Base-by-base conservation (phyloP, 2,888 invertebrate genomes). In the Argynnis bischoffii region DNA sequence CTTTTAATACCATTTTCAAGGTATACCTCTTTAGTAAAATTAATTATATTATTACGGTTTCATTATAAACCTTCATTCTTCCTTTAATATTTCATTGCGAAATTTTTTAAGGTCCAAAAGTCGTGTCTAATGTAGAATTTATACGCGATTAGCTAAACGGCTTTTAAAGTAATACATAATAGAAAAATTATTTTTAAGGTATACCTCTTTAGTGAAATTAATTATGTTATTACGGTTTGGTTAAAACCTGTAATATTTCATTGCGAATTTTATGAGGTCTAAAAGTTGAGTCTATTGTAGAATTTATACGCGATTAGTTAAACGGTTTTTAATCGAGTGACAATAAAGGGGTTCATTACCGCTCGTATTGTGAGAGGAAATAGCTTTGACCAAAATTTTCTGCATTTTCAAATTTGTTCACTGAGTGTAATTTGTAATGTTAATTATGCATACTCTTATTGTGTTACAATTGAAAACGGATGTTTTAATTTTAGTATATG, bases 261-360 rank as follows among this genome's bases (percentile, higher is more conserved):
- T n/a, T n/a, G 13, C n/a, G 21, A 47, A 59, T 61, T 51, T 35
- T 35, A 50, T 14, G 16, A 51, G 48, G 50, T 16, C 16, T 8
- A 21, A 59, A 31, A 35, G 60, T 21, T 21, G 8, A 31, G 11
- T 8, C 47, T 18, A 46, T 56, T 53, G 15, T 15, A 47, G 15
- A 53, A 47, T 59, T 46, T 59, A 53, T 51, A 31, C 57, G 72
- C 82, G 85, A 87, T 86, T 85, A 86, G 80, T 80, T 78, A 76
- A 85, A 82, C 77, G 82, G 77, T 81, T 83, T 84, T 84, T 84
- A 84, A 85, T 82, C 78, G 78, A 75, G 46, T 75, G 74, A 67
- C 78, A 51, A 77, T 77, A 31, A 59, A 31, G 31, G 46, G 65
- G 31, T 26, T n/a, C 65, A n/a, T 66, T 56, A 18, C 15, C 41